phyloP scores from a whole-genome alignment of 2,797 vertebrate species.

The Percopsis omiscomaycus region DNA sequence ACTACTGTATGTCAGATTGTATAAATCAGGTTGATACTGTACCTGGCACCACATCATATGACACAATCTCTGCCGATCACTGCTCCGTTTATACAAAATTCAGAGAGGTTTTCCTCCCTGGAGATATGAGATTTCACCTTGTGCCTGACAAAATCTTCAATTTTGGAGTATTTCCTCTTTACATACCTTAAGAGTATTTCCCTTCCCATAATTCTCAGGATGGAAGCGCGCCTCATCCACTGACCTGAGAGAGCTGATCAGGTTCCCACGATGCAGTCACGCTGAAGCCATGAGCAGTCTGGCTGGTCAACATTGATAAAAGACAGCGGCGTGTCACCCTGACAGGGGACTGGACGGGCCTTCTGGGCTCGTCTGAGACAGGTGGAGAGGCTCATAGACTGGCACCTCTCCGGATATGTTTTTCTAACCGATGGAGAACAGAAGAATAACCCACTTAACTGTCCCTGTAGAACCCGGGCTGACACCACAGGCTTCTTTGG shows the following conservation, averaged over 20 bases:
- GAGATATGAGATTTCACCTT: constrained; percentile 41
- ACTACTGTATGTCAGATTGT: constrained; percentile 42
- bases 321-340: constrained; percentile 55
- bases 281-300: constrained; percentile 56
- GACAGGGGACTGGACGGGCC: constrained; percentile 65
- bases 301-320: constrained; percentile 79
- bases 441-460: constrained; percentile 32
- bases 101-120: constrained; percentile 34
- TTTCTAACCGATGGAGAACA: constrained; percentile 46
- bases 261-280: constrained; percentile 49
- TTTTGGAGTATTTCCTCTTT: constrained; percentile 42
- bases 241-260: constrained; percentile 73
- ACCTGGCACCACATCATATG: not conserved
- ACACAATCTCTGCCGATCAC: constrained; percentile 1
- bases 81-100: constrained; percentile 5
- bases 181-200: constrained; percentile 71
- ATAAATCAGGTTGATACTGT: constrained; percentile 32
- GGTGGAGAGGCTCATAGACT: constrained; percentile 58
- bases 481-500: constrained; percentile 50
- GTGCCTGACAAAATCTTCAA: constrained; percentile 20
- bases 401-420: constrained; percentile 59
- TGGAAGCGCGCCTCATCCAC: constrained; percentile 39
- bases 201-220: constrained; percentile 69
- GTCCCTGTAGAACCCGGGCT: constrained; percentile 51
- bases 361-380: constrained; percentile 49